Percentiles rank a stretch among this genome's conserved stretches.
phyloP scores from a whole-genome alignment of 2,888 invertebrate genomes.

The Julus scandinavius region DNA sequence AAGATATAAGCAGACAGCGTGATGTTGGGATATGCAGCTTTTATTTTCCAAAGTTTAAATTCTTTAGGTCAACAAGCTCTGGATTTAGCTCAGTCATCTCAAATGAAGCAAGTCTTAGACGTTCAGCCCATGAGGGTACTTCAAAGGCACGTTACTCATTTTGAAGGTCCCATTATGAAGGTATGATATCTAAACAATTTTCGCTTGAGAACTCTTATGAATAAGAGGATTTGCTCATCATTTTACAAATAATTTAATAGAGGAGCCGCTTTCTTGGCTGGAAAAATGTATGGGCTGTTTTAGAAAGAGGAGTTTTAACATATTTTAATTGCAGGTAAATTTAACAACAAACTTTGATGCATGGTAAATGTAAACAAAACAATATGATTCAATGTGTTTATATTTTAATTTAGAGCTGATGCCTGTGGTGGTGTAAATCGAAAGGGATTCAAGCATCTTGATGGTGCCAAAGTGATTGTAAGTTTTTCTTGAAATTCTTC shows the following conservation, averaged over 20 bases:
- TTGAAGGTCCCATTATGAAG: slow-evolving; percentile 75
- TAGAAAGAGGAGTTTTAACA: slow-evolving; percentile 75
- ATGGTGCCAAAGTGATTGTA: slow-evolving; percentile 70
- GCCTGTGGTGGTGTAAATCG: slow-evolving; percentile 72
- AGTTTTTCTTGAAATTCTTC: neutral
- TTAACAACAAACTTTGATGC: neutral
- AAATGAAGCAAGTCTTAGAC: slow-evolving; percentile 74
- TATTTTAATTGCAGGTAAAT: slow-evolving; percentile 67
- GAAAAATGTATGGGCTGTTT: slow-evolving; percentile 75
- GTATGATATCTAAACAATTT: slow-evolving; percentile 58
- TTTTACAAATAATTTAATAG: slow-evolving; percentile 60
- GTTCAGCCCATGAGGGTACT: slow-evolving; percentile 74
- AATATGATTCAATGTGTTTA: slow-evolving; percentile 14
- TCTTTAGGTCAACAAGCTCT: slow-evolving; percentile 72
- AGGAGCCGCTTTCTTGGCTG: slow-evolving; percentile 74
- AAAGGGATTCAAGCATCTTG: slow-evolving; percentile 74
- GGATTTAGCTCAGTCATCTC: slow-evolving; percentile 72
- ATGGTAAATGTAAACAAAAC: neutral
- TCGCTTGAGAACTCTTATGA: neutral
- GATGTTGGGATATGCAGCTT: neutral
- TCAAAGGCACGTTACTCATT: slow-evolving; percentile 71
- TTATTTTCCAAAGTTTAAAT: slow-evolving; percentile 6
- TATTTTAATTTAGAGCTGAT: slow-evolving; percentile 72
- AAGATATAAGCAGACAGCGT: neutral
- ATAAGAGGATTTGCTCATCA: neutral